phyloP scores from a whole-genome alignment of 1,140 invertebrate genomes.

The Hycleus phaleratus region DNA sequence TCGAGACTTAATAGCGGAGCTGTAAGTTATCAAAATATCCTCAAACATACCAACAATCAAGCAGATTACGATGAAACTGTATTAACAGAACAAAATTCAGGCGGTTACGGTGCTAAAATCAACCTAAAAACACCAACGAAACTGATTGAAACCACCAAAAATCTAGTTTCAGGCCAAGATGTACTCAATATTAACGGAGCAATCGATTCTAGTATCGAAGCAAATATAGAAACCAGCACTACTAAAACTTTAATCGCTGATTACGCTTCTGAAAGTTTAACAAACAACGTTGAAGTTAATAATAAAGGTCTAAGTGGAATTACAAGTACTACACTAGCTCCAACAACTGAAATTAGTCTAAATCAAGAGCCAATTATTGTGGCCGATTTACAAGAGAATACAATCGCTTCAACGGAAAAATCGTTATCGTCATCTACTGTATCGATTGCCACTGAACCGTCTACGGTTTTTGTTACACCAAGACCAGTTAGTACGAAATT shows the following conservation, averaged over 20 bases:
- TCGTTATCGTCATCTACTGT: not conserved
- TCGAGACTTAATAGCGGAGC: not conserved
- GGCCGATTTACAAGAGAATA: slow-evolving; percentile 31
- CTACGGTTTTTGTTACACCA: slow-evolving; percentile 43
- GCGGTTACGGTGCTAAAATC: slow-evolving; percentile 23
- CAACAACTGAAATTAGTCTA: slow-evolving; percentile 7
- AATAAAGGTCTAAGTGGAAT: not conserved
- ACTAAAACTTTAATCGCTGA: not conserved
- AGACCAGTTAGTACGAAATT: slow-evolving; percentile 45
- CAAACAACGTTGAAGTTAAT: not conserved
- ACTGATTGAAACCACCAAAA: slow-evolving; percentile 46
- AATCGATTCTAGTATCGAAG: slow-evolving; percentile 15
- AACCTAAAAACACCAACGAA: slow-evolving; percentile 22
- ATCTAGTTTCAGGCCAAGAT: slow-evolving; percentile 49
- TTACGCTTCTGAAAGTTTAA: not conserved
- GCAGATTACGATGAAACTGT: too few relatives aligned
- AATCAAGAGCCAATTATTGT: slow-evolving; percentile 38
- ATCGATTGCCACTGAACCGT: slow-evolving; percentile 35
- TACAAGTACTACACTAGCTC: not conserved
- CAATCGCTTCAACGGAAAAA: slow-evolving; percentile 1
- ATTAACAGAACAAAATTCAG: slow-evolving; percentile 8
- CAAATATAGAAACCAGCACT: slow-evolving; percentile 12
- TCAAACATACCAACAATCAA: not conserved
- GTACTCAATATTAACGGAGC: slow-evolving; percentile 48
- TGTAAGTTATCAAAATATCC: not conserved